Base-by-base conservation (phyloP, 2,888 invertebrate genomes). In the Drosophila mettleri region DNA sequence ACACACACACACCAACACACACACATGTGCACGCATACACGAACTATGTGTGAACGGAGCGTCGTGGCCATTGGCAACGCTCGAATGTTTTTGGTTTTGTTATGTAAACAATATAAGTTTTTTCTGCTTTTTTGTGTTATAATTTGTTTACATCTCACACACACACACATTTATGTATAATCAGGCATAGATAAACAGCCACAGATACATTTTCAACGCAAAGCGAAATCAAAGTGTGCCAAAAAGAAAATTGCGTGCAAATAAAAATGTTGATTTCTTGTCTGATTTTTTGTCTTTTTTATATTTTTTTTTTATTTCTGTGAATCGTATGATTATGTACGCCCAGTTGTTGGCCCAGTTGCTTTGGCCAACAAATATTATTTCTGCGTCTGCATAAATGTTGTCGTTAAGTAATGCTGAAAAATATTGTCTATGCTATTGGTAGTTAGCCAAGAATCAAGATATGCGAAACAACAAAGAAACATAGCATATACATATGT, bases 121-220 rank as follows among this genome's bases (percentile, higher is more conserved):
- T 59, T 67, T 69, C 73, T 59, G 69, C 16, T 60, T 66, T 60
- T 63, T 64, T 60, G 22, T 46, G 34, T 46, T 72, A 74, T 77
- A 77, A 80, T 83, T 84, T 88, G 88, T 88, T 86, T 84, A 88
- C 84, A 88, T 83, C 86, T 71, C 38, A 16, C 45, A 16, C 45
- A 27, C 29, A 29, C 12, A 64, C 38, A 61, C 31, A 18, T 20
- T 49, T 16, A 41, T 14, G 54, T 39, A 54, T 54, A 52, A 36
- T 64, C 48, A 74, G 57, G 43, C 45, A 45, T 38, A 43, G 39
- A 51, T 38, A 60, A 31, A 66, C 60, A 53, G 24, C 10, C 36
- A 60, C 36, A 53, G 53, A 29, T 45, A 46, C 55, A 33, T 46
- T 39, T 61, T 39, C 58, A 60, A 33, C 31, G 63, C 55, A 67